Evolutionary conservation across 2,888 invertebrate genomes (phyloP), one percentile per base, ranked within the genome.

Genomic region (Ischnura elegans): DNA sequence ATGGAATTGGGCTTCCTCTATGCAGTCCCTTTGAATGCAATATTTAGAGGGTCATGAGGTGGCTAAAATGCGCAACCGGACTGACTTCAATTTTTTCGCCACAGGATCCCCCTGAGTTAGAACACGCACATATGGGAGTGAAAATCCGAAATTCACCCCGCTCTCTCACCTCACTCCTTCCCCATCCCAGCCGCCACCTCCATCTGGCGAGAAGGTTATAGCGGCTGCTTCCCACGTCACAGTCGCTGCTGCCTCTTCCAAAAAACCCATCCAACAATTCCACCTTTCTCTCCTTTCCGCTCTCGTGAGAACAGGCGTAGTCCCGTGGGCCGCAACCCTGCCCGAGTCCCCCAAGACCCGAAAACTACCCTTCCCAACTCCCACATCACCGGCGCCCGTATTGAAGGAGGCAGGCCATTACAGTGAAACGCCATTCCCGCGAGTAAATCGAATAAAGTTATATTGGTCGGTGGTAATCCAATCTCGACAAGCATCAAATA

Each of bases 251-350:
- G 76, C 76, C 76, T 76, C 76, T 76, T 25, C 76, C 76, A 76
- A 36, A 76, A 66, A 76, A 76, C 76, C 36, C 76, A 76, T 76
- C 36, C 76, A 29, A 76, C 76, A 76, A 76, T 76, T 76, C 76
- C 76, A 76, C 76, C 76, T 76, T 76, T 76, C 76, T 76, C 76
- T 76, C 76, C 76, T 76, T 76, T 76, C 76, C 76, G 76, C 76
- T 76, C 76, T 36, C 76, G 29, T 76, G 51, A 3, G 51, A 10
- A 51, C 16, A 51, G 51, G 51, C 51, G 6, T 51, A 51, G 61
- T 61, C 61, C 25, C 61, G 25, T 61, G 61, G 61, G 61, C 61
- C 61, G 8, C 51, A 13, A 6, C 51, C 51, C 51, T 61, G n/a
- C 61, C 25, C 61, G 21, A 19, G 5, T 25, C 47, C 55, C 29